A percentile compares a stretch with the other conserved stretches of the same genome.
Conservation (phyloP, 2,113 vertebrate genomes). For the Myodes glareolus region DNA sequence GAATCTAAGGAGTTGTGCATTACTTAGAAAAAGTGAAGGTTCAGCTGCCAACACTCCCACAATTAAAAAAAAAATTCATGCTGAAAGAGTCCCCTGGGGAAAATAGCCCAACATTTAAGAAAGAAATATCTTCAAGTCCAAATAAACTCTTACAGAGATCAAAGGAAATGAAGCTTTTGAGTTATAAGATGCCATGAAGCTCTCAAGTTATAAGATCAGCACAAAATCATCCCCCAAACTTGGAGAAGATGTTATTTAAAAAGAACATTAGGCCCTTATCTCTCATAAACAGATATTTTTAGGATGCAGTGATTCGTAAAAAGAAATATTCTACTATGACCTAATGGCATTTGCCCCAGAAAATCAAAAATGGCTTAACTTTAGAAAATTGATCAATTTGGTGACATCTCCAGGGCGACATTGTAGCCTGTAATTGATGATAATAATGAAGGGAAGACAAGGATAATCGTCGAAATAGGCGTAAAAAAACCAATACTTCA, state of each 20-base stretch:
- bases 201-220: neutral
- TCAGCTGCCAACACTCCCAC: neutral
- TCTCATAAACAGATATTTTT: neutral
- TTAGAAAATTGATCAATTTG: neutral
- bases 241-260: neutral
- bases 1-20: neutral
- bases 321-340: neutral
- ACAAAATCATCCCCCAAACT: neutral
- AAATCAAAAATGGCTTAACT: conserved; percentile 12
- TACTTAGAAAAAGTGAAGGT: neutral
- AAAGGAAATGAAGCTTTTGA: neutral
- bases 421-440: neutral
- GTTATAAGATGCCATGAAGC: neutral
- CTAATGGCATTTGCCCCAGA: neutral
- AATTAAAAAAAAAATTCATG: neutral
- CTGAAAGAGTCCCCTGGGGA: neutral
- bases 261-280: neutral
- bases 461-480: neutral
- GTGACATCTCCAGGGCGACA: neutral
- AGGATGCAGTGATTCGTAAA: neutral
- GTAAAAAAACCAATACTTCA: neutral
- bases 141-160: neutral
- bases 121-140: neutral
- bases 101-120: neutral
- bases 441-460: neutral